A percentile compares a stretch with the other conserved stretches of the same genome.
These are phyloP conservation scores for Theodoxus fluviatilis DNA, from an alignment of 2,888 invertebrate species.

Conservation along the genomic window DNA sequence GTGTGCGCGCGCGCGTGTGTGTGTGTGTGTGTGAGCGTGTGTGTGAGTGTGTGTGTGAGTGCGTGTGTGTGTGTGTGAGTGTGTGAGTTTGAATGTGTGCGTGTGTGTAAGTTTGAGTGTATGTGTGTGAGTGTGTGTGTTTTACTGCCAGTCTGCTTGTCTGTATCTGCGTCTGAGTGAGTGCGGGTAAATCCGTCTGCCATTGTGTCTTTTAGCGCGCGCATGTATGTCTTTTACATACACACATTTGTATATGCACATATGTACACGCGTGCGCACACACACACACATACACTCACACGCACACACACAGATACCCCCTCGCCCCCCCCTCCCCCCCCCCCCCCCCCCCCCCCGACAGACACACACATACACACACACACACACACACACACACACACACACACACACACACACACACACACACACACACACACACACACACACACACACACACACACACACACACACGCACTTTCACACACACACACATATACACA, in stretches of 20 bases:
- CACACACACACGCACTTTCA: not conserved
- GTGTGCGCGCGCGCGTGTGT: no score
- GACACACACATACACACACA: slow-evolving; percentile 15
- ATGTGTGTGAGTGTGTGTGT: no score
- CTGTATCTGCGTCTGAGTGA: no score
- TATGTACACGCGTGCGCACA: not conserved
- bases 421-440: not conserved
- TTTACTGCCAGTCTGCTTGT: no score
- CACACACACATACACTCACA: not conserved
- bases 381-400: slow-evolving; percentile 19
- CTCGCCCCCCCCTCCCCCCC: not conserved
- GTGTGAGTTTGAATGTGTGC: no score
- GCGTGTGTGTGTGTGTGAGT: no score
- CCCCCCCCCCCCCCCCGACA: not conserved
- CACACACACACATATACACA: not conserved
- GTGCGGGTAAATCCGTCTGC: no score
- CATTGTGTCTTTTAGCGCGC: no score
- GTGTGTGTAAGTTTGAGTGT: no score
- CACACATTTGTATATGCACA: not conserved
- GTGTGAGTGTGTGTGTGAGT: no score
- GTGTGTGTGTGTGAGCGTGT: no score
- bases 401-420: slow-evolving; percentile 10
- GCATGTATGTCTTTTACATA: not conserved
- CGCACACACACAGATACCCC: not conserved
- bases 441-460: not conserved